Conservation (phyloP, 2,113 vertebrate genomes). For the Pachypanchax playfairii region DNA sequence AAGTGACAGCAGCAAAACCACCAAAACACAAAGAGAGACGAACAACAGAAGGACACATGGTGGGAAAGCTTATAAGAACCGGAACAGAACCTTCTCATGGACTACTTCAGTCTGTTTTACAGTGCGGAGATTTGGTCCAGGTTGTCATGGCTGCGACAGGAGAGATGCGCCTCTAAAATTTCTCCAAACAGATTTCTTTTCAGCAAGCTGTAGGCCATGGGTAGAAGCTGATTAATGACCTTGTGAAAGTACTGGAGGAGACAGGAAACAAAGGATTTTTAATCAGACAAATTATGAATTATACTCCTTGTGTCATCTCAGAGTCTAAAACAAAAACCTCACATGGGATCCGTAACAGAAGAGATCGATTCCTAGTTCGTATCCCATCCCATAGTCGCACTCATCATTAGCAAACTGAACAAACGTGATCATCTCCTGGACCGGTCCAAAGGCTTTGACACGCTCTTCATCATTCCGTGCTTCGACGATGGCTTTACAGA, state of each 20-base stretch:
- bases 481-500: conserved; percentile 91
- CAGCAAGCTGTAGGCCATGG: conserved; percentile 92
- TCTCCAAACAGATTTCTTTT: conserved; percentile 89
- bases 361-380: conserved; percentile 92
- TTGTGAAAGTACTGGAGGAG: conserved; percentile 93
- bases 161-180: conserved; percentile 88
- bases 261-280: conserved; percentile 5
- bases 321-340: too few relatives aligned
- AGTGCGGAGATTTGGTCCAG: conserved; percentile 82
- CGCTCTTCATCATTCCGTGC: conserved; percentile 87
- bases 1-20: conserved; percentile 57
- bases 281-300: too few relatives aligned
- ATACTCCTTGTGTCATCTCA: too few relatives aligned
- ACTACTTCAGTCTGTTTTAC: conserved; percentile 66
- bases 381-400: conserved; percentile 98
- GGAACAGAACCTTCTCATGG: conserved; percentile 6
- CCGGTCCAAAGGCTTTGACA: conserved; percentile 90
- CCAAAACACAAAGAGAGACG: conserved; percentile 41
- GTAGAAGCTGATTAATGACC: conserved; percentile 90
- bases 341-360: conserved; percentile 96
- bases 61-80: conserved; percentile 47
- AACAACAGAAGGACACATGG: conserved; percentile 37
- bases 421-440: conserved; percentile 95
- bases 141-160: conserved; percentile 80
- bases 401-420: conserved; percentile 99